These are phyloP conservation scores for Xyrauchen texanus DNA, from an alignment of 2,113 vertebrate genomes.

Conservation along the genomic window DNA sequence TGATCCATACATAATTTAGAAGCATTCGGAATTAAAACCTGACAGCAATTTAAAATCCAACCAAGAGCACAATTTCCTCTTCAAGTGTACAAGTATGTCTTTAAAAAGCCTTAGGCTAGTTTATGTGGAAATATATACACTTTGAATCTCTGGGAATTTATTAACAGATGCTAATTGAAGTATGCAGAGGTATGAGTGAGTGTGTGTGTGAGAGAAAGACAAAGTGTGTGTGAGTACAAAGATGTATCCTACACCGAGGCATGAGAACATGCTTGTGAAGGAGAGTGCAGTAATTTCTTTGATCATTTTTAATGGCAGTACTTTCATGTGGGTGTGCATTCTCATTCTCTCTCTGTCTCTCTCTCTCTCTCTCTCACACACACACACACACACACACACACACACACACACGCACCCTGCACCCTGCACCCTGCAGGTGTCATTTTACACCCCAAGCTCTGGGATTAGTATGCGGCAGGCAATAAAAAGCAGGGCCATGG, in stretches of 20 bases:
- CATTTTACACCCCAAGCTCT: constrained; percentile 77
- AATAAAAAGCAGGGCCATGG: constrained; percentile 77
- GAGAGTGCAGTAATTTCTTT: constrained; percentile 77
- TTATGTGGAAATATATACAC: constrained; percentile 70
- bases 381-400: constrained; percentile 12
- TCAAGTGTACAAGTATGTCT: constrained; percentile 61
- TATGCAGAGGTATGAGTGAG: constrained; percentile 31
- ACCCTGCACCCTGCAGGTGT: constrained; percentile 77
- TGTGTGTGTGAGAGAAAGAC: constrained; percentile 48
- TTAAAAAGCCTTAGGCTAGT: constrained; percentile 69
- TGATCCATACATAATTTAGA: constrained; percentile 68
- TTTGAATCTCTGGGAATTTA: constrained; percentile 69
- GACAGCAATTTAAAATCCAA: constrained; percentile 61
- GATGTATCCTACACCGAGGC: constrained; percentile 62
- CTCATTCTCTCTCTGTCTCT: neutral
- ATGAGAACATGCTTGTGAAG: constrained; percentile 69
- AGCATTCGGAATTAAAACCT: constrained; percentile 55
- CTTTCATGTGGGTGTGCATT: constrained; percentile 73
- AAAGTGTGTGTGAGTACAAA: constrained; percentile 43
- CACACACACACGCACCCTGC: constrained; percentile 13
- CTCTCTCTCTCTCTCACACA: no score
- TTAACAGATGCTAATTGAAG: constrained; percentile 72
- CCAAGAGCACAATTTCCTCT: constrained; percentile 71
- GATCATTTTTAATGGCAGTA: constrained; percentile 81
- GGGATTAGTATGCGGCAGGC: constrained; percentile 79